Evolutionary conservation across 92 coral and sea anemone species (phyloP).

Genomic region (Porites rus): DNA sequence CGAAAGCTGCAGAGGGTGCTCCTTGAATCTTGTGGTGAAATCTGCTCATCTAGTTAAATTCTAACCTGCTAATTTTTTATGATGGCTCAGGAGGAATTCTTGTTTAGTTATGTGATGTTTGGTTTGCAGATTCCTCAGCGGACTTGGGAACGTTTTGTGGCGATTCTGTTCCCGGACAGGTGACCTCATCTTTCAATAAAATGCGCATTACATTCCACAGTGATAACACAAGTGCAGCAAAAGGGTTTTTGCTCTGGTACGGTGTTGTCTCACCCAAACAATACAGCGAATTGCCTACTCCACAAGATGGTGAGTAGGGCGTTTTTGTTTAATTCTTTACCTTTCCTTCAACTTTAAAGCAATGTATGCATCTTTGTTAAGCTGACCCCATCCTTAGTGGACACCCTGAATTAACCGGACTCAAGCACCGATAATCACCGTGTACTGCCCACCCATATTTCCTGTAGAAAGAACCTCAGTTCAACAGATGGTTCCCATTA

Average conservation of each 20-base stretch:
- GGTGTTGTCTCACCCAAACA: conserved; percentile 35
- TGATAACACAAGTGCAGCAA: conserved; percentile 38
- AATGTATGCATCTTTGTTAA: too few species aligned
- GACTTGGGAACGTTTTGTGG: conserved; percentile 64
- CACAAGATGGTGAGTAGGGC: not conserved
- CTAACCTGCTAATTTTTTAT: too few species aligned
- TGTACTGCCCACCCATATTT: too few species aligned
- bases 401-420: too few species aligned
- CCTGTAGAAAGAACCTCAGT: too few species aligned
- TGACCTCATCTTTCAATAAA: conserved; percentile 62
- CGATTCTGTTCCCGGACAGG: conserved; percentile 45
- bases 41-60: too few species aligned
- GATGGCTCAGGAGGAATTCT: too few species aligned
- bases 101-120: not conserved
- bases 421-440: too few species aligned
- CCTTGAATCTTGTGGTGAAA: too few species aligned
- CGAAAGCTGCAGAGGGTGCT: not conserved
- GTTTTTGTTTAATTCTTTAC: not conserved
- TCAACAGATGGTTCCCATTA: too few species aligned
- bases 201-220: conserved; percentile 67
- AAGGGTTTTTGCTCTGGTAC: conserved; percentile 66
- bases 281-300: not conserved
- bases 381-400: too few species aligned
- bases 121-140: conserved; percentile 47
- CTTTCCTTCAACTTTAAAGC: not conserved